Evolutionary conservation across 2,797 vertebrate genomes (phyloP).

Genomic region (Cryptoblepharus egeriae): DNA sequence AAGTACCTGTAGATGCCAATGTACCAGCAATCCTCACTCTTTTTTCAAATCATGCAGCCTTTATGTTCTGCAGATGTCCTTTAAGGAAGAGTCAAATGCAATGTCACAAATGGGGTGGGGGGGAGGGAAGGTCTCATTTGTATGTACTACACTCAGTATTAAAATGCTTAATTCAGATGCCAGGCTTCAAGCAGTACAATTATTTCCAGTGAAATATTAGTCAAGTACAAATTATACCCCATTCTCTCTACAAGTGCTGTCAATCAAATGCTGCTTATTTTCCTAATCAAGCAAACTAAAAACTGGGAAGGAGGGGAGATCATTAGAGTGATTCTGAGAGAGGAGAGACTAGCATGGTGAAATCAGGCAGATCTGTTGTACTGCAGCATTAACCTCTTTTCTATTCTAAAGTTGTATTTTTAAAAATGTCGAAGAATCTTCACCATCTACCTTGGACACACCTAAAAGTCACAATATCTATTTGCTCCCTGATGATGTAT

Average conservation of each 20-base stretch:
- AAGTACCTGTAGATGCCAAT: not conserved
- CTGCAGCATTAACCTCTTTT: too few species aligned
- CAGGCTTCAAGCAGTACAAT: slow-evolving; percentile 56
- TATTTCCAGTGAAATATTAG: slow-evolving; percentile 56
- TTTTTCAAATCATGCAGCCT: not conserved
- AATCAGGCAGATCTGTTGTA: not conserved
- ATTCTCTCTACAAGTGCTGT: slow-evolving; percentile 61
- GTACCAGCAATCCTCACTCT: not conserved
- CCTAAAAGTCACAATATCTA: not conserved
- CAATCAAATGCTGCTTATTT: slow-evolving; percentile 66
- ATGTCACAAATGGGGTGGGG: not conserved
- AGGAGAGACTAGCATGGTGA: not conserved
- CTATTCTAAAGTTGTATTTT: too few species aligned
- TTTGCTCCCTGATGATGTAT: not conserved
- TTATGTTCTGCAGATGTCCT: not conserved
- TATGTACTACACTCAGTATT: slow-evolving; percentile 58
- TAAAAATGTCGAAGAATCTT: too few species aligned
- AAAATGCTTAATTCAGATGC: slow-evolving; percentile 59
- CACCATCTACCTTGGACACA: not conserved
- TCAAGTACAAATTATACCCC: slow-evolving; percentile 66
- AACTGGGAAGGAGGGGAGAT: slow-evolving; percentile 59
- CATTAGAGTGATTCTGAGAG: slow-evolving; percentile 12
- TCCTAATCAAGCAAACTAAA: slow-evolving; percentile 70
- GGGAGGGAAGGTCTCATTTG: slow-evolving; percentile 50
- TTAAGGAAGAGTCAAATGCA: not conserved